Evolutionary conservation across 2,888 invertebrate genomes (phyloP), one percentile per base, ranked within the genome.

Genomic region (Andrena trimmerana): DNA sequence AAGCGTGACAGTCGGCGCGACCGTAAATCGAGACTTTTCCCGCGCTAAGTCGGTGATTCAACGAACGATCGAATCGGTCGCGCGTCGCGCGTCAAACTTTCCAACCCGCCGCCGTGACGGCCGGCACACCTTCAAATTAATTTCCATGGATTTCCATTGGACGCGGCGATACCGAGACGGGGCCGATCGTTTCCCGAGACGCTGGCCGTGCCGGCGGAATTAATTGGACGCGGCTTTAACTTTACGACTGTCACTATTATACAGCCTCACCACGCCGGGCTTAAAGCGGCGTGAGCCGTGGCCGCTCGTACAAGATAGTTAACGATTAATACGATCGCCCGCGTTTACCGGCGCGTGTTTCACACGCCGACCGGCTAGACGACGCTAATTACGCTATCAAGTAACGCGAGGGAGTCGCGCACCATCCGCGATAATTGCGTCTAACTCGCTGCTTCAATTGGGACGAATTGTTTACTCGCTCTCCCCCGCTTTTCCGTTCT

Each of bases 361-460:
- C 91, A 90, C 92, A 91, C 91, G 91, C 87, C 82, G 74, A 36
- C 72, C 78, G 82, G 78, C 87, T 89, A 83, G 86, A 84, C 90
- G 84, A 88, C 90, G 85, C 88, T 91, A 91, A 91, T 91, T 91
- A 84, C 84, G 75, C 87, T 91, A 91, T 91, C 90, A 89, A 91
- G 89, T 92, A 90, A 91, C 89, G 86, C 86, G 87, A 84, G 88
- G 85, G 81, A 83, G 75, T 85, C 75, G 75, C 69, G 78, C 62
- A 78, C 70, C 80, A 81, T 69, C 78, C 66, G 73, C 68, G 84
- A 88, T 91, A 91, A 92, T 91, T 91, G 84, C 83, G 86, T 71
- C 82, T 85, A 90, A 90, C 85, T 85, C 76, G 84, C 78, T 83
- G 82, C 80, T 73, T 88, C 88, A 91, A 92, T 92, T 92, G 90